These are phyloP conservation scores for Drosophila rhopaloa DNA, from an alignment of 1,140 invertebrate genomes.

Conservation along the genomic window DNA sequence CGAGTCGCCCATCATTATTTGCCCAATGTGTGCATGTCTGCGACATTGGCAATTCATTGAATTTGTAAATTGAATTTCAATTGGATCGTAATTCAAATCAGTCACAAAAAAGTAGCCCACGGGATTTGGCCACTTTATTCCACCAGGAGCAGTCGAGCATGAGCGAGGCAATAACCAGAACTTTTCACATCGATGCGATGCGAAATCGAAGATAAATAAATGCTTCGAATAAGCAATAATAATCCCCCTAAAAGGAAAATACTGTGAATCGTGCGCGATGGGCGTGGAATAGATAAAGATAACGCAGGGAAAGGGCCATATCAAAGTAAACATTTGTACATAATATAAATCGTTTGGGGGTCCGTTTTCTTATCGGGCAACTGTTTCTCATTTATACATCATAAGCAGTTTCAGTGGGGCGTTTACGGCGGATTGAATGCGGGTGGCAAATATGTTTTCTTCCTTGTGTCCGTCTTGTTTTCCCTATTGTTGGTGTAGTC, in stretches of 20 bases:
- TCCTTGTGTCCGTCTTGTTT: not conserved
- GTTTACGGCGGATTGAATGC: constrained; percentile 39
- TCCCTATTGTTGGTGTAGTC: constrained; percentile 5
- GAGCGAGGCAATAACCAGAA: constrained; percentile 47
- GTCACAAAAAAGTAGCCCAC: constrained; percentile 38
- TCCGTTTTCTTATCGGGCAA: constrained; percentile 38
- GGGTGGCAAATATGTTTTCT: constrained; percentile 47
- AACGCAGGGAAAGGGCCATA: constrained; percentile 36
- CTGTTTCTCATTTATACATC: constrained; percentile 51
- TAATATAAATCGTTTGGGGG: constrained; percentile 64
- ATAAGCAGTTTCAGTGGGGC: constrained; percentile 61
- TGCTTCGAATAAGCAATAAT: constrained; percentile 75
- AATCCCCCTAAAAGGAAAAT: constrained; percentile 27
- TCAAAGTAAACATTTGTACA: constrained; percentile 75
- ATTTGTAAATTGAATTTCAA: constrained; percentile 74
- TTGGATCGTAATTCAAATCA: constrained; percentile 74
- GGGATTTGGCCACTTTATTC: constrained; percentile 23
- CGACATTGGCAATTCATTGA: constrained; percentile 66
- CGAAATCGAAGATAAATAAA: constrained; percentile 81
- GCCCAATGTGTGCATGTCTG: constrained; percentile 11
- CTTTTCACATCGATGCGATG: constrained; percentile 56
- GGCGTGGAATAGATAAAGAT: constrained; percentile 68
- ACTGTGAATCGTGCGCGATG: constrained; percentile 43
- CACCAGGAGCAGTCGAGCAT: constrained; percentile 44
- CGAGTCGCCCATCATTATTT: constrained; percentile 21